Evolutionary conservation across 2,113 vertebrate genomes (phyloP), one percentile per base, ranked within the genome.

Genomic region (Seriola aureovittata): DNA sequence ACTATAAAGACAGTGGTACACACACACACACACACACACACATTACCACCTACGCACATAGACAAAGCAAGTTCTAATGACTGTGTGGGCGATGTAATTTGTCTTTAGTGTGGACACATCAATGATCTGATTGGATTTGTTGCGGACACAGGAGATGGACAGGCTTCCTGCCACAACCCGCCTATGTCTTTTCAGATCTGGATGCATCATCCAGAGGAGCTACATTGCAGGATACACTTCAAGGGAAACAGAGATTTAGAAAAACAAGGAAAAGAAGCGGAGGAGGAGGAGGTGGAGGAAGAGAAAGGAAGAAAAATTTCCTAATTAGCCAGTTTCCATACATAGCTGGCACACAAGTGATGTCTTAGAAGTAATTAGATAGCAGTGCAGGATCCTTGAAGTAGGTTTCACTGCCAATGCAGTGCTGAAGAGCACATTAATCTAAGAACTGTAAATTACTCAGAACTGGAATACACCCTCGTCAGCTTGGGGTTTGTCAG

Each of bases 111-210:
- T 32, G 82, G 66, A 67, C 71, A 71, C 25, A 55, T 64, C 62
- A 67, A 54, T 8, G 12, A 80, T 69, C 44, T 78, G 75, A 81
- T 25, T 86, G 57, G 40, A 74, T 81, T 82, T 85, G 55, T 71
- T 76, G 46, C 4, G 9, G 54, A 70, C 23, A 66, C 5, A 40
- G 52, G 70, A 65, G 21, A 65, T 1, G 8, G 50, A 71, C 21
- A 42, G 25, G 6, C 65, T 75, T 84, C 38, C 73, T 80, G 55
- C 9, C 62, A 54, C 42, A 71, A 36, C 10, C 59, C 54, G 71
- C n/a, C 23, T 13, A 36, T 6, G 0, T 50, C 19, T 74, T 62
- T 40, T 42, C 42, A 46, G 54, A 71, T 42, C n/a, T 19, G 44
- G 67, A 82, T 9, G 67, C 11, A 36, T 21, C 19, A 62, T n/a